A percentile compares a stretch with the other conserved stretches of the same genome.
Evolutionary conservation across 2,888 invertebrate species (phyloP).

Genomic region (Stomorhina lunata): DNA sequence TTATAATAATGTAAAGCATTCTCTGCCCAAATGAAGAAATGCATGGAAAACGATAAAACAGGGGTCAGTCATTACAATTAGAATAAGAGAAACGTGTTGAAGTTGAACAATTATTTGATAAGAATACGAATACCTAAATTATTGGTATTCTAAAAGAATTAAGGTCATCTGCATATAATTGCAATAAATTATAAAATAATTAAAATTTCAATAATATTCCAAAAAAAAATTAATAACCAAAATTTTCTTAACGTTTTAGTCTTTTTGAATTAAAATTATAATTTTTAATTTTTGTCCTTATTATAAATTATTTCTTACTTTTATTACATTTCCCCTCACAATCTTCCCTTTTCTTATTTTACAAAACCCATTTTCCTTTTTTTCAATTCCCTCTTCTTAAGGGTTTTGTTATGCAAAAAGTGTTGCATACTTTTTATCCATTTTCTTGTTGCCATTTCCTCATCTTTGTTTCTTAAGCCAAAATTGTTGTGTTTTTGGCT

Average conservation of each 20-base stretch:
- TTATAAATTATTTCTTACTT: too few species aligned
- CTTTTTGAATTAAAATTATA: too few species aligned
- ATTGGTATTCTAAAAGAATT: neutral
- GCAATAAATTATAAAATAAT: too few species aligned
- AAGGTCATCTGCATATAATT: neutral
- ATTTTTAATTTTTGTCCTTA: too few species aligned
- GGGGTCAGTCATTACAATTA: conserved; percentile 34
- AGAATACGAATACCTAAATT: neutral
- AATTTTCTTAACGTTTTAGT: too few species aligned
- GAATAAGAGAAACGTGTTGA: conserved; percentile 29
- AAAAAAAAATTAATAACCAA: too few species aligned
- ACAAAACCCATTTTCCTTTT: neutral
- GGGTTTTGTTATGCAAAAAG: conserved; percentile 52
- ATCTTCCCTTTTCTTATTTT: neutral
- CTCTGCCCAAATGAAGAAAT: neutral
- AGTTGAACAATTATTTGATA: conserved; percentile 10
- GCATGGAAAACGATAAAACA: conserved; percentile 31
- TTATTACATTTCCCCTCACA: too few species aligned
- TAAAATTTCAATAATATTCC: too few species aligned
- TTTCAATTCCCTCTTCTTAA: neutral
- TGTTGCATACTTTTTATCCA: conserved; percentile 1
- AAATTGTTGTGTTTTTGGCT: conserved; percentile 61
- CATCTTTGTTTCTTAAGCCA: conserved; percentile 48
- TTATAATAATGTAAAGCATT: conserved; percentile 54
- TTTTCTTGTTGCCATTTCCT: conserved; percentile 15